phyloP scores from a whole-genome alignment of 2,888 invertebrate genomes.

The Trissonchulus latispiculum region DNA sequence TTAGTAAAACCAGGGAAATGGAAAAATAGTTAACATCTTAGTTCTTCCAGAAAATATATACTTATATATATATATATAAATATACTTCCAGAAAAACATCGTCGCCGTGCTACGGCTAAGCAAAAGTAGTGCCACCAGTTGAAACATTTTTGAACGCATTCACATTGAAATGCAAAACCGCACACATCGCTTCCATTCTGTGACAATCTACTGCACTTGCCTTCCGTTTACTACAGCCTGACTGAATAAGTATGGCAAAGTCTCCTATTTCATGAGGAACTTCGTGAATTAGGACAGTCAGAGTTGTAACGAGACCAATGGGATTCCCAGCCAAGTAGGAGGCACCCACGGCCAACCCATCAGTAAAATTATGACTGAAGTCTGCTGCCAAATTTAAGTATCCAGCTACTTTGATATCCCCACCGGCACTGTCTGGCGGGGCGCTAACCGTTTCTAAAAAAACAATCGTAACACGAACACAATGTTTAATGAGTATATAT shows the following conservation, averaged over 20 bases:
- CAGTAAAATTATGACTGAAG: constrained; percentile 97
- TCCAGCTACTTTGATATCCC: constrained; percentile 68
- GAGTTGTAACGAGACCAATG: constrained; percentile 68
- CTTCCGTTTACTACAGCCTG: constrained; percentile 81
- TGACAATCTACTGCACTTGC: constrained; percentile 47
- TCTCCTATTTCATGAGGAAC: constrained; percentile 99
- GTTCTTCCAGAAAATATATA: too few relatives aligned
- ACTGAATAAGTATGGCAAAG: constrained; percentile 94
- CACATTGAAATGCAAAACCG: not conserved
- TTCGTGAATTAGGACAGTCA: constrained; percentile 93
- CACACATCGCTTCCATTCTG: not conserved
- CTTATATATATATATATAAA: too few relatives aligned
- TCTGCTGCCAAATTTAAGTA: constrained; percentile 96
- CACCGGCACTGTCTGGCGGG: too few relatives aligned
- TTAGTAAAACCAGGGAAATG: too few relatives aligned
- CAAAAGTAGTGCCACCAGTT: too few relatives aligned
- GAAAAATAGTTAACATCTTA: too few relatives aligned
- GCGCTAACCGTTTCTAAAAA: too few relatives aligned
- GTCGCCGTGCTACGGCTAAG: too few relatives aligned
- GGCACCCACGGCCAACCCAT: constrained; percentile 96
- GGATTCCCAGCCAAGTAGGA: constrained; percentile 73
- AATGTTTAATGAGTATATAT: too few relatives aligned
- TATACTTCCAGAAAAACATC: too few relatives aligned
- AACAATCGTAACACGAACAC: too few relatives aligned
- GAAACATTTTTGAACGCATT: too few relatives aligned